Base-by-base conservation (phyloP, 1,140 invertebrate genomes). In the Choristoneura fumiferana region DNA sequence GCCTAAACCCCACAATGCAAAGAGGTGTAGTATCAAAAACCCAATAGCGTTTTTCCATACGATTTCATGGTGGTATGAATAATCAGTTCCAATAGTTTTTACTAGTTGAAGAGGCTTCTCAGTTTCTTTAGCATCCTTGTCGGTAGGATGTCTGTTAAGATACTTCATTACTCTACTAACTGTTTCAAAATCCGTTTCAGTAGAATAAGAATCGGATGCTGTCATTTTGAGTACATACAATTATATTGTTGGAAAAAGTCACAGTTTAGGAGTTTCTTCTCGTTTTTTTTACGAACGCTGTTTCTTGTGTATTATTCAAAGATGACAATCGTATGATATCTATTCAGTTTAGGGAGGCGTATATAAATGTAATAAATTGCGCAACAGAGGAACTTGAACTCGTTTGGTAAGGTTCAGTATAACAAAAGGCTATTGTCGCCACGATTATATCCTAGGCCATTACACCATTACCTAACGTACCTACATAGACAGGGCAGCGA, bases 41-140 rank as follows among this genome's bases (percentile, higher is more conserved):
- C 87, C 90, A 33, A 91, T 87, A 1, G 76, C 82, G 69, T 91
- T 91, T 61, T 68, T 85, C 91, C 90, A 91, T 1, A 91, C 90
- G 9, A 91, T 76, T 71, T 89, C 53, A 62, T 89, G 81, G 74
- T 89, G 91, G 55, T 89, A 92, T 0, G 57, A 73, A 56, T 78
- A 87, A 80, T 91, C 90, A 0, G 91, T 91, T 40, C 90, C 90
- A 34, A 89, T 78, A 14, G 56, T 57, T 62, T 64, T 58, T 10
- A 43, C 39, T 13, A 33, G 12, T 36, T 13, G 37, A 14, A 29
- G 17, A 33, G 12, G 18, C 17, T 29, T 35, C 29, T 36, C 33
- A 36, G 6, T 49, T 33, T 18, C 43, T 3, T 49, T 54, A 8
- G 2, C 33, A 18, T 54, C 35, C 35, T 35, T 4, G 22, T 29